Conservation (phyloP, 2,888 invertebrate genomes). For the Lasioglossum zephyrum region DNA sequence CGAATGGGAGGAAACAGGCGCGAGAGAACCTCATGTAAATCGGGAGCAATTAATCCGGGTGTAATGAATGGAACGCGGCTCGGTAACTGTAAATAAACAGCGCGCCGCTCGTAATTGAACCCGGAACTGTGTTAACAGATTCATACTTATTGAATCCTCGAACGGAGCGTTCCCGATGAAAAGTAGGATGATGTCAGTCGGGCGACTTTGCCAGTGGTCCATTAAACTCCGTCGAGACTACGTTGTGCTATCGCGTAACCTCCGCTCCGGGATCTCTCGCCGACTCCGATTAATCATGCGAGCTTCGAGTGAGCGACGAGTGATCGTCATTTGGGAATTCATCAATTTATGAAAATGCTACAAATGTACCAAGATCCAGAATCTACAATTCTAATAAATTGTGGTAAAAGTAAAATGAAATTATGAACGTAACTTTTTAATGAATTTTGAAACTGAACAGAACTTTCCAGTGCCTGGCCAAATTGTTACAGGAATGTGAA, state of each 20-base stretch:
- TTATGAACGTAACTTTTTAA: not conserved
- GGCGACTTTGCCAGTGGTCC: not conserved
- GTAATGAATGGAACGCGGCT: constrained; percentile 21
- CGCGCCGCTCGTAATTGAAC: not conserved
- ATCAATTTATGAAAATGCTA: too few relatives aligned
- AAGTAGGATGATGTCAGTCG: not conserved
- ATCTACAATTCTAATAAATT: too few relatives aligned
- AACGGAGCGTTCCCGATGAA: not conserved
- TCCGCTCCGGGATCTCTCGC: not conserved
- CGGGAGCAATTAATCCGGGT: constrained; percentile 28
- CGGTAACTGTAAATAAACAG: constrained; percentile 11
- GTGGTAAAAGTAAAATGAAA: not conserved
- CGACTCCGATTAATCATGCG: not conserved
- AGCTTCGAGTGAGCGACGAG: not conserved
- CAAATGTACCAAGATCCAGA: too few relatives aligned
- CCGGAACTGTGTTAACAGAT: constrained; percentile 16
- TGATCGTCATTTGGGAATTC: not conserved
- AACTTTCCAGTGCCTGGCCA: not conserved
- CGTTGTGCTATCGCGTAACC: not conserved
- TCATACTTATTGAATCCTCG: constrained; percentile 13
- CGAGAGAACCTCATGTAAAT: constrained; percentile 37
- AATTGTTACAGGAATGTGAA: not conserved
- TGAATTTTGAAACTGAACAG: not conserved
- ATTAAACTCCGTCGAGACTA: not conserved
- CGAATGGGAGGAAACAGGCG: constrained; percentile 40